These are phyloP conservation scores for Acromyrmex echinatior DNA, from an alignment of 1,140 invertebrate species.

Conservation along the genomic window DNA sequence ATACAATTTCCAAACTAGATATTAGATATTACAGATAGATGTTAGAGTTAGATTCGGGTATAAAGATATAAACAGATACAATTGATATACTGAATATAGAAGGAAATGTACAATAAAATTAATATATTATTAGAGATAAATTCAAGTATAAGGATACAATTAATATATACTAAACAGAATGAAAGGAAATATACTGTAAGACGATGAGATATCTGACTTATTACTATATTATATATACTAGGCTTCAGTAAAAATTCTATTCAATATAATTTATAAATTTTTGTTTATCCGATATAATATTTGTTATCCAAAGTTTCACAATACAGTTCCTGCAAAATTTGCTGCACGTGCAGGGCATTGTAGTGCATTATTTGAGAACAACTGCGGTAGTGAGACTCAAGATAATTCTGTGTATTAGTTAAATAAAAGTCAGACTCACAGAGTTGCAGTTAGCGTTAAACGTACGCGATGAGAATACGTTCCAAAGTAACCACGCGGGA, in stretches of 20 bases:
- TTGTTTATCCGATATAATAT: background rate
- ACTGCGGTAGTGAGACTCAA: background rate
- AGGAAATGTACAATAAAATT: background rate
- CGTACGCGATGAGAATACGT: background rate
- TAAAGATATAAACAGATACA: background rate
- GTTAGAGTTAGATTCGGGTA: background rate
- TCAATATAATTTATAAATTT: background rate
- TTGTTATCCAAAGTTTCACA: background rate
- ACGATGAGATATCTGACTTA: background rate
- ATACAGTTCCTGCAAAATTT: background rate
- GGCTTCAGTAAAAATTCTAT: background rate
- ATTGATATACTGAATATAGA: background rate
- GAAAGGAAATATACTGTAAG: too few species aligned
- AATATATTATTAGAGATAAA: background rate
- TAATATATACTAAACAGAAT: background rate
- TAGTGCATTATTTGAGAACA: constrained; percentile 8
- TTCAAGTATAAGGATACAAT: background rate
- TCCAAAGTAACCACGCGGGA: constrained; percentile 3
- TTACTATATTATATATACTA: background rate
- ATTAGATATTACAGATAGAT: constrained; percentile 4
- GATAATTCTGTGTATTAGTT: constrained; percentile 9
- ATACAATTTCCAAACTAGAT: constrained; percentile 9
- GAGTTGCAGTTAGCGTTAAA: constrained; percentile 15
- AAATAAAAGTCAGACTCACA: constrained; percentile 37
- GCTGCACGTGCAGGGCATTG: too few species aligned